Evolutionary conservation across 2,888 invertebrate species (phyloP).

Genomic region (Anagyrus pseudococci): DNA sequence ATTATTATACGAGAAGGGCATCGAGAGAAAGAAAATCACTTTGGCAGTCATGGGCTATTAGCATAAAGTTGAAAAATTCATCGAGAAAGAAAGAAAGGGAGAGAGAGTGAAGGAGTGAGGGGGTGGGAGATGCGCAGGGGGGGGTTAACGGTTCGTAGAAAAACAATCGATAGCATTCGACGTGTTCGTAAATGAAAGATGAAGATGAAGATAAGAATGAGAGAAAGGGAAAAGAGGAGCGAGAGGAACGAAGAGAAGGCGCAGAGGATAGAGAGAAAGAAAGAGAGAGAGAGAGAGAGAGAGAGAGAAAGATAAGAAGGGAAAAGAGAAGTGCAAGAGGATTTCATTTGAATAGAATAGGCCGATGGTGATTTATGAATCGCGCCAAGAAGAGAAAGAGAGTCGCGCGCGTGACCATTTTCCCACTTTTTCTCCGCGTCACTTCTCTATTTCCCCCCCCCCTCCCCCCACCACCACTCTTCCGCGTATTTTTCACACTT

Average conservation of each 20-base stretch:
- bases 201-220: slow-evolving; percentile 33
- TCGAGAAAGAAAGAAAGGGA: no score
- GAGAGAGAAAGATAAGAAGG: slow-evolving; percentile 23
- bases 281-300: slow-evolving; percentile 11
- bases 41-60: slow-evolving; percentile 11
- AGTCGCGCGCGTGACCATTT: slow-evolving; percentile 25
- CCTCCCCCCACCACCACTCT: neutral
- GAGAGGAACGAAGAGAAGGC: slow-evolving; percentile 6
- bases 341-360: slow-evolving; percentile 58
- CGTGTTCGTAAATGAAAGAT: slow-evolving; percentile 37
- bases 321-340: slow-evolving; percentile 36
- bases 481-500: neutral
- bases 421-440: slow-evolving; percentile 23
- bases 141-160: slow-evolving; percentile 32
- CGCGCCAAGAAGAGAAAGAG: slow-evolving; percentile 10
- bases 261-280: slow-evolving; percentile 11
- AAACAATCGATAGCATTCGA: slow-evolving; percentile 37
- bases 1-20: slow-evolving; percentile 11
- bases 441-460: neutral
- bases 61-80: slow-evolving; percentile 36
- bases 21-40: neutral
- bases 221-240: neutral
- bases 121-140: neutral
- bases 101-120: no score
- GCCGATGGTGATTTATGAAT: slow-evolving; percentile 54